phyloP scores from a whole-genome alignment of 2,888 invertebrate species.

The Linyphia triangularis region DNA sequence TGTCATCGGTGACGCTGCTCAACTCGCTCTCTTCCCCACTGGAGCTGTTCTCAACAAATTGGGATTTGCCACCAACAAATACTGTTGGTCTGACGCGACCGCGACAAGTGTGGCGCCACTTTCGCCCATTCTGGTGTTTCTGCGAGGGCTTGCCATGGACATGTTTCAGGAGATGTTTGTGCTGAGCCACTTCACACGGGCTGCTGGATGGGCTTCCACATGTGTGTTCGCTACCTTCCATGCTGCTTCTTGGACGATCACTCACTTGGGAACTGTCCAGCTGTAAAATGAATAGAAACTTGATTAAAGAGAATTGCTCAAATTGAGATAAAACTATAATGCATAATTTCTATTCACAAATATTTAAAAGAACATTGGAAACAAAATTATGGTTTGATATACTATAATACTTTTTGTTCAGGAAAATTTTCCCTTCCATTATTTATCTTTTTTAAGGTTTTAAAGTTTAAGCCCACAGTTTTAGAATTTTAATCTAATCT shows the following conservation, averaged over 20 bases:
- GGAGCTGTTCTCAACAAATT: constrained; percentile 62
- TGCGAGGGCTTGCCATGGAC: constrained; percentile 11
- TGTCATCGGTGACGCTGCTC: constrained; percentile 79
- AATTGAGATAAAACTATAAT: background rate
- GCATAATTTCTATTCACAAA: too few species aligned
- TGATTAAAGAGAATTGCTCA: background rate
- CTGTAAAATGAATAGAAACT: constrained; percentile 24
- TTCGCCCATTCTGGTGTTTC: constrained; percentile 53
- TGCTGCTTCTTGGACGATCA: constrained; percentile 74
- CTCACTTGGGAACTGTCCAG: constrained; percentile 76
- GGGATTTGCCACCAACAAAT: constrained; percentile 27
- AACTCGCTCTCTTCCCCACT: constrained; percentile 78
- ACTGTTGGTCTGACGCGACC: constrained; percentile 33
- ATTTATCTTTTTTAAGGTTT: too few species aligned
- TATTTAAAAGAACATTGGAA: too few species aligned
- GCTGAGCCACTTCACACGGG: constrained; percentile 59
- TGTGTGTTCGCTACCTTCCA: constrained; percentile 75
- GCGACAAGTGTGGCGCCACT: constrained; percentile 54
- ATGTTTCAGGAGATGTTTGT: constrained; percentile 54
- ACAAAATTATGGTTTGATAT: too few species aligned
- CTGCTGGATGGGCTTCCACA: constrained; percentile 68
- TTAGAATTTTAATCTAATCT: too few species aligned
- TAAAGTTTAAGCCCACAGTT: too few species aligned
- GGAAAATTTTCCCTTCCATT: too few species aligned
- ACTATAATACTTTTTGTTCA: too few species aligned